A percentile compares a stretch with the other conserved stretches of the same genome.
Conservation (phyloP, 2,797 vertebrate genomes). For the Peromyscus eremicus region DNA sequence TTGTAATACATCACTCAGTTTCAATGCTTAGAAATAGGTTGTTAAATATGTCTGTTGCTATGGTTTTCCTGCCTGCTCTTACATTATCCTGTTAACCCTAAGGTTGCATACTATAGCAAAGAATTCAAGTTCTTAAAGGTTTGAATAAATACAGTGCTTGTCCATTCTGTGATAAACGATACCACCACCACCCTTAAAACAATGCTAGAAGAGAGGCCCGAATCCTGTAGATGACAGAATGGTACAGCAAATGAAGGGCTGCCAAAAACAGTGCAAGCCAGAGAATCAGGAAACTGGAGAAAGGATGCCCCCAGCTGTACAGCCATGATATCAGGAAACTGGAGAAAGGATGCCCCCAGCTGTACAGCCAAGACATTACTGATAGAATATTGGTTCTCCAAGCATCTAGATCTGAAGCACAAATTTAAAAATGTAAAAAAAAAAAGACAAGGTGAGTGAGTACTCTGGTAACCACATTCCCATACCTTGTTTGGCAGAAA, state of each 20-base stretch:
- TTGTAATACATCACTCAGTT: not conserved
- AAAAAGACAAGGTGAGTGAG: not conserved
- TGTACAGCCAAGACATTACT: not conserved
- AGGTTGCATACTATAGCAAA: not conserved
- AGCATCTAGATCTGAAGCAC: not conserved
- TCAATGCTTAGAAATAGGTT: not conserved
- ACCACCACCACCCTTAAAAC: fast-evolving
- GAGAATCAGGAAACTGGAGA: not conserved
- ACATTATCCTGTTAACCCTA: not conserved
- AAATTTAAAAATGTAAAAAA: not conserved
- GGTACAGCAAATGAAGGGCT: not conserved
- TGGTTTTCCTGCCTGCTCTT: not conserved
- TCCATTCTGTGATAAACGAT: constrained; percentile 11
- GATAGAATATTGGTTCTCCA: not conserved
- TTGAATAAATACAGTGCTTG: not conserved
- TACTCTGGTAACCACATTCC: not conserved
- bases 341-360: constrained; percentile 19
- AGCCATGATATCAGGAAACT: not conserved
- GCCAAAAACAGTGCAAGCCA: not conserved
- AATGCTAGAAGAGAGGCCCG: not conserved
- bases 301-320: constrained; percentile 13
- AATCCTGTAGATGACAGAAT: not conserved
- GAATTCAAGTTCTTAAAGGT: not conserved
- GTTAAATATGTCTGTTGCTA: not conserved
- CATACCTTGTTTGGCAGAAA: not conserved